These are phyloP conservation scores for Saimiri boliviensis DNA, from an alignment of 2,113 vertebrate genomes.

Conservation along the genomic window DNA sequence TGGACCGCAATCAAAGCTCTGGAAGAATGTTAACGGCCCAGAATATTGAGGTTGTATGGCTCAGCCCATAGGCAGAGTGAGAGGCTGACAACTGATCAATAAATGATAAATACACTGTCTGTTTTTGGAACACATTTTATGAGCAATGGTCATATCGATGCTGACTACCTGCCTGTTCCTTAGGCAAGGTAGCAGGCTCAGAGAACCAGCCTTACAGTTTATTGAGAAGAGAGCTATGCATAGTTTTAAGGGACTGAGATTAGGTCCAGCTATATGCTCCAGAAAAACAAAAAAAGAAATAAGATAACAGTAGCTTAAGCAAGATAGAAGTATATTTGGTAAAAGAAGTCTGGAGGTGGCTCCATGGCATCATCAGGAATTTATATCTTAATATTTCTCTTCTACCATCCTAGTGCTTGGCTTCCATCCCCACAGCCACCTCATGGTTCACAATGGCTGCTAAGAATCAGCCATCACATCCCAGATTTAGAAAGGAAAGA, in stretches of 20 bases:
- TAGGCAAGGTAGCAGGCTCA: neutral
- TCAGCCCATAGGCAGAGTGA: neutral
- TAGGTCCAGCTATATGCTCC: neutral
- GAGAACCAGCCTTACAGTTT: neutral
- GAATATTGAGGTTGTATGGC: neutral
- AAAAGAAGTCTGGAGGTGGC: neutral
- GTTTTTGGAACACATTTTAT: neutral
- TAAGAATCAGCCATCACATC: neutral
- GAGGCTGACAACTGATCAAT: neutral
- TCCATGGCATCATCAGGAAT: neutral
- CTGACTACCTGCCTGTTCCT: neutral
- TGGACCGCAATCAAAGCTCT: neutral
- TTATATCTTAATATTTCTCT: neutral
- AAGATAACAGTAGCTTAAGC: neutral
- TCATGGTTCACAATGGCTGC: neutral
- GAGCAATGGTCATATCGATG: neutral
- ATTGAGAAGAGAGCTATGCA: neutral
- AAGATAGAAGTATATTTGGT: neutral
- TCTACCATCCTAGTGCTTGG: too few relatives aligned
- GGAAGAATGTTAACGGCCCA: neutral
- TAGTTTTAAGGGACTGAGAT: neutral
- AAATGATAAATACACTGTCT: neutral
- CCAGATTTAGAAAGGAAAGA: neutral
- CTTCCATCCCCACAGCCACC: neutral
- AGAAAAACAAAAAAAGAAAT: neutral